Evolutionary conservation across 2,888 invertebrate species (phyloP), one percentile per base, ranked within the genome.

Genomic region (Plagiodera versicolora): DNA sequence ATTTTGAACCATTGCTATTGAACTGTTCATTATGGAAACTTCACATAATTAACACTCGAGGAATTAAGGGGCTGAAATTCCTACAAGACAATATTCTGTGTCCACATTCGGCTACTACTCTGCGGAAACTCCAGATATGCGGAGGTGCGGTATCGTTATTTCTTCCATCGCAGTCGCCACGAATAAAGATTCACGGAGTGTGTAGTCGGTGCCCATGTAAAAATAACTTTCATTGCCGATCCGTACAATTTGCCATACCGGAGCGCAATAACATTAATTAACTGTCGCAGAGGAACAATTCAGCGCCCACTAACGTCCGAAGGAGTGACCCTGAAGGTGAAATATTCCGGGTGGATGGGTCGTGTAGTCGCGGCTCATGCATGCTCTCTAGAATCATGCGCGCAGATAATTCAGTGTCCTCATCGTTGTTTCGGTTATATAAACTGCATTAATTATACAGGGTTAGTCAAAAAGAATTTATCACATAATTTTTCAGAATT

Each of bases 251-350:
- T 56, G 57, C 61, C 57, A 58, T 56, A 51, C 56, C 49, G 56
- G 48, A 46, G 56, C 61, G 61, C 65, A 63, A 66, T 66, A 66
- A 66, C 63, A 66, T 63, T 66, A 66, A 66, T 63, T 66, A 66
- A 66, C 53, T 57, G 61, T 61, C 61, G 51, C 50, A 45, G 39
- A 61, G 59, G 57, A 58, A 66, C 63, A 63, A 66, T 63, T 66
- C 63, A 61, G 61, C 65, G 61, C 63, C 65, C 61, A 66, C 65
- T 56, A 63, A 61, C 58, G 61, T 63, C 57, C 57, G 52, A 56
- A 56, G 49, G 58, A 56, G 55, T 61, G 59, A 56, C 56, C 58
- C 63, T 61, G 59, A 57, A 61, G 57, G 61, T 63, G 52, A 57
- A 64, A 60, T 58, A 60, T 51, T 52, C 58, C 57, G 57, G 35